Percentiles rank a stretch among this genome's conserved stretches.
These are phyloP conservation scores for Puntigrus tetrazona DNA, from an alignment of 2,113 vertebrate genomes.

Conservation along the genomic window DNA sequence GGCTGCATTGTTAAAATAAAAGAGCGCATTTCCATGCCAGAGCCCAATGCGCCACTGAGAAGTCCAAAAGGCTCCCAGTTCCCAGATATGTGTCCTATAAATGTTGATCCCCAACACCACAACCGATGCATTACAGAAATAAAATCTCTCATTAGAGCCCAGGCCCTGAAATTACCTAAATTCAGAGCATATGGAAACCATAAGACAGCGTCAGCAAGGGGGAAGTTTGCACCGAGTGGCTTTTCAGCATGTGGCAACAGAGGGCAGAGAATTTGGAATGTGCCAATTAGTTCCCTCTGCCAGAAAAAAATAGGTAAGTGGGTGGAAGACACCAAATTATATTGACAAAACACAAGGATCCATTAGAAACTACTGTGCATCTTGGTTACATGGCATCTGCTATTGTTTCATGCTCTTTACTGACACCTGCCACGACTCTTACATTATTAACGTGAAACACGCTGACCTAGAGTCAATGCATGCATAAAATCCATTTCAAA, in stretches of 20 bases:
- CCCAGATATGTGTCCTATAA: conserved; percentile 66
- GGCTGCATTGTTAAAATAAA: conserved; percentile 61
- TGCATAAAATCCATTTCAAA: not conserved
- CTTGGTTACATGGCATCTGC: not conserved
- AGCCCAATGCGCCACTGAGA: conserved; percentile 66
- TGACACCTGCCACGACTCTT: not conserved
- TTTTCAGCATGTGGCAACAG: conserved; percentile 70
- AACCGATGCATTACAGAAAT: conserved; percentile 66
- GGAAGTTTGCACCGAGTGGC: conserved; percentile 65
- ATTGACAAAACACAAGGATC: conserved; percentile 16
- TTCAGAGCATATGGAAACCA: conserved; percentile 72
- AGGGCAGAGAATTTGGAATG: conserved; percentile 64
- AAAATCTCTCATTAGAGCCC: conserved; percentile 76
- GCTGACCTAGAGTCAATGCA: not conserved
- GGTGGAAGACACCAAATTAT: conserved; percentile 61
- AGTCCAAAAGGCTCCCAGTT: conserved; percentile 65
- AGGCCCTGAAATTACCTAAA: conserved; percentile 72
- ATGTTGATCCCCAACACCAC: conserved; percentile 71
- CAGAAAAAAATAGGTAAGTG: conserved; percentile 54
- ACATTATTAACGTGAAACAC: not conserved
- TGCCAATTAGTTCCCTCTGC: conserved; percentile 63
- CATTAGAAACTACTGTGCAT: not conserved
- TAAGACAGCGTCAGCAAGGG: conserved; percentile 68
- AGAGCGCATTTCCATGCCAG: conserved; percentile 65
- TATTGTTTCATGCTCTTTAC: not conserved